phyloP scores from a whole-genome alignment of 2,113 vertebrate species.

The Holacanthus passer region DNA sequence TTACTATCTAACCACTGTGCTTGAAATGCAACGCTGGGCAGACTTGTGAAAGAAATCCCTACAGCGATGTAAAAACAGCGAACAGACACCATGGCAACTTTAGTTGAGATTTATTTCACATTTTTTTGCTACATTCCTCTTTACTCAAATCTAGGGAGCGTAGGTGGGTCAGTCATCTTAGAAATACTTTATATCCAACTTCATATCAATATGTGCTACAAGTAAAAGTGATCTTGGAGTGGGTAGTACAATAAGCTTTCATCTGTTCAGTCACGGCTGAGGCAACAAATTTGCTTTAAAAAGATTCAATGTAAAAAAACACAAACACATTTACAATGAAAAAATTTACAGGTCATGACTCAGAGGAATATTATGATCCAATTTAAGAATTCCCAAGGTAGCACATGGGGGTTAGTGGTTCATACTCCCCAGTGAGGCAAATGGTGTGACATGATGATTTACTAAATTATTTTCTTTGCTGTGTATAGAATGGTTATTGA shows the following conservation, averaged over 20 bases:
- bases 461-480: conserved; percentile 64
- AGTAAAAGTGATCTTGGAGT: conserved; percentile 71
- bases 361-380: conserved; percentile 66
- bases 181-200: conserved; percentile 77
- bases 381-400: conserved; percentile 62
- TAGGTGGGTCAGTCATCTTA: conserved; percentile 74
- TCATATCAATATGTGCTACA: conserved; percentile 75
- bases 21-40: conserved; percentile 1
- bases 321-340: conserved; percentile 79
- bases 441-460: conserved; percentile 65
- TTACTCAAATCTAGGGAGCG: conserved; percentile 78
- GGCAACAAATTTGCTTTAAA: conserved; percentile 77
- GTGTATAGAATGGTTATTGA: conserved; percentile 49
- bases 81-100: conserved; percentile 70
- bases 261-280: conserved; percentile 78
- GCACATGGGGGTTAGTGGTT: conserved; percentile 44
- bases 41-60: conserved; percentile 19
- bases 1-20: background rate
- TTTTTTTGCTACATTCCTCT: conserved; percentile 81
- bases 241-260: conserved; percentile 77
- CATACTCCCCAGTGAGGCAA: conserved; percentile 61
- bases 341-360: conserved; percentile 71
- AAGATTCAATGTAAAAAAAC: conserved; percentile 80
- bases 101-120: conserved; percentile 78
- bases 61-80: conserved; percentile 53